Base-by-base conservation (phyloP, 2,113 vertebrate genomes). In the Vimba vimba region DNA sequence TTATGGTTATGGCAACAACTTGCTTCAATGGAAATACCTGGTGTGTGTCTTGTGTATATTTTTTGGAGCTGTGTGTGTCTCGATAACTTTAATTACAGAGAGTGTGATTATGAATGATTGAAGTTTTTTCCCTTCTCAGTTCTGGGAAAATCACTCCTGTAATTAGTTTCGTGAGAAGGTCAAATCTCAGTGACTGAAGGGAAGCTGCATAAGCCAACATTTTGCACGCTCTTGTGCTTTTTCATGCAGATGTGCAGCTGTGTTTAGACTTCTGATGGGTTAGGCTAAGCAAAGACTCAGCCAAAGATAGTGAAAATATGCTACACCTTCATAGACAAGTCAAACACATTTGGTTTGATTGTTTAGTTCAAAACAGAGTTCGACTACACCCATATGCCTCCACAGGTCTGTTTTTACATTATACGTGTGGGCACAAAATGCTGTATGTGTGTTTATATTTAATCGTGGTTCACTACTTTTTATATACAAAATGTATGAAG, bases 61-160 rank as follows among this genome's bases (percentile, higher is more conserved):
- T 43, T 21, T 71, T 4, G 3, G 8, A 71, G 68, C 68, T 43
- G 68, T 23, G 39, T 74, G 71, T 6, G 12, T 75, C 71, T 47
- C 50, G 82, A 83, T 33, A 85, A 74, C 77, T 87, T 83, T 62
- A 87, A 89, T 82, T 66, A 27, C 27, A 17, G 52, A n/a, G 43
- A 57, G 60, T 79, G 52, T 21, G 15, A 59, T 87, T 73, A 87
- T 83, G 81, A 84, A 84, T 71, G 47, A 69, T 30, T 10, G 5
- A 33, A 79, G 66, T 55, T 33, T 50, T 73, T 27, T 64, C 13
- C 50, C n/a, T 36, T 52, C 62, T 83, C 68, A 21, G 7, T 62
- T 33, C 27, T 64, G 30, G 71, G 75, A 33, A 52, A 74, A 74
- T 55, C 25, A 84, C 75, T 86, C 68, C 59, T 47, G 79, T 75